Conservation (phyloP, 1,140 invertebrate genomes). For the Lordiphosa mommai region DNA sequence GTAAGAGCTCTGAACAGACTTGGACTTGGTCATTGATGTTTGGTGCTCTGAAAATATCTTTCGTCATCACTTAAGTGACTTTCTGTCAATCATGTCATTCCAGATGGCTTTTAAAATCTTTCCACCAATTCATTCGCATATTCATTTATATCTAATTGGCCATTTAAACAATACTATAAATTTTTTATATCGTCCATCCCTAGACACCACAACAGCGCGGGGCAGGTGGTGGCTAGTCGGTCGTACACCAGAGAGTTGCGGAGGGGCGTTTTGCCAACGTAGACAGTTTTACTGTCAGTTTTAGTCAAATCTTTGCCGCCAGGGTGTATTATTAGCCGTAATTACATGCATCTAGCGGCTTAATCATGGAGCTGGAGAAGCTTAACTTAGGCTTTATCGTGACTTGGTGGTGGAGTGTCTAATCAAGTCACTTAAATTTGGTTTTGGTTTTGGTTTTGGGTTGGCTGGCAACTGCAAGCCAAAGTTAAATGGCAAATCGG, state of each 20-base stretch:
- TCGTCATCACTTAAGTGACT: no score
- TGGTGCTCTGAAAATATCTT: no score
- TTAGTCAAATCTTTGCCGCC: constrained; percentile 70
- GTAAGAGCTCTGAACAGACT: no score
- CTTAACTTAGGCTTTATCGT: constrained; percentile 52
- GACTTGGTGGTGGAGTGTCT: constrained; percentile 49
- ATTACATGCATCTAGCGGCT: constrained; percentile 61
- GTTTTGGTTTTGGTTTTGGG: constrained; percentile 5
- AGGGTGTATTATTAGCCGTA: constrained; percentile 74
- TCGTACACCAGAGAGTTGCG: background rate
- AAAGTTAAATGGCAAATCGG: constrained; percentile 51
- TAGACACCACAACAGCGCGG: background rate
- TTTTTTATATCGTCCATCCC: no score
- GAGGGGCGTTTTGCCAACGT: constrained; percentile 30
- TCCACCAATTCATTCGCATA: no score
- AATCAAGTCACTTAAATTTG: constrained; percentile 51
- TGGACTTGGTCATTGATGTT: no score
- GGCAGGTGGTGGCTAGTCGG: constrained; percentile 1
- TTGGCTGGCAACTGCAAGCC: constrained; percentile 6
- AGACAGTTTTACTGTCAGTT: constrained; percentile 71
- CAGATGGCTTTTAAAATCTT: no score
- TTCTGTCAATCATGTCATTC: no score
- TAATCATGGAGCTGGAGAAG: constrained; percentile 50
- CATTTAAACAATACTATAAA: no score
- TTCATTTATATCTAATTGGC: no score